These are phyloP conservation scores for Lithobates pipiens DNA, from an alignment of 2,797 vertebrate genomes.

Conservation along the genomic window DNA sequence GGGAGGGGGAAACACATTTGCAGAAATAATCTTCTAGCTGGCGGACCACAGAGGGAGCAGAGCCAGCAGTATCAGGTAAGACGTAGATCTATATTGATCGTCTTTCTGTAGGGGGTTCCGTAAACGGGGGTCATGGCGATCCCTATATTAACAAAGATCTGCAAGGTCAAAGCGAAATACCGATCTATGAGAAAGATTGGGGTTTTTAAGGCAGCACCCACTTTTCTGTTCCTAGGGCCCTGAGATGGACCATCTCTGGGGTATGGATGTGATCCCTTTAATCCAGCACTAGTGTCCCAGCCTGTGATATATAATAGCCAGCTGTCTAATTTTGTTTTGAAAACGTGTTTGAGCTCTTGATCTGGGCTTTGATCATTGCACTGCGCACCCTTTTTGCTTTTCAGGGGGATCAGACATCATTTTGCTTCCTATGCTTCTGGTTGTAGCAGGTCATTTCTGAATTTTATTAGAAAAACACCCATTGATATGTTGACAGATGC, in stretches of 20 bases:
- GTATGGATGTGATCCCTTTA: neutral
- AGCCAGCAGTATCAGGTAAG: slow-evolving; percentile 46
- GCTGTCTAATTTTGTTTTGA: no score
- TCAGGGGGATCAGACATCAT: neutral
- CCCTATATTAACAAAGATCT: neutral
- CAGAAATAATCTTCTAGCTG: slow-evolving; percentile 48
- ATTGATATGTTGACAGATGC: no score
- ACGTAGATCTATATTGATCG: neutral
- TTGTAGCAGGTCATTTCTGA: neutral
- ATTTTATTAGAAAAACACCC: neutral
- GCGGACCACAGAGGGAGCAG: slow-evolving; percentile 46
- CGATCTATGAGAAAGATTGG: neutral
- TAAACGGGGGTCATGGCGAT: neutral
- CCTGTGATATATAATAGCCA: neutral
- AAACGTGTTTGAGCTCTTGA: no score
- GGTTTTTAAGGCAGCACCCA: neutral
- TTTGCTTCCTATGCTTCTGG: neutral
- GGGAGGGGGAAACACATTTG: slow-evolving; percentile 27
- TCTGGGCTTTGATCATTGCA: no score
- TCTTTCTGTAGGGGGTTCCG: neutral
- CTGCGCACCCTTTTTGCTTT: no score
- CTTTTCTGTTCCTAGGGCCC: neutral
- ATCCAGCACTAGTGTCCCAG: no score
- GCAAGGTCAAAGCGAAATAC: no score
- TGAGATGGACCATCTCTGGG: neutral